Evolutionary conservation across 30 jellyfish, hydroid and myxozoan species (phyloP).

Genomic region (Hydractinia symbiolongicarpus): DNA sequence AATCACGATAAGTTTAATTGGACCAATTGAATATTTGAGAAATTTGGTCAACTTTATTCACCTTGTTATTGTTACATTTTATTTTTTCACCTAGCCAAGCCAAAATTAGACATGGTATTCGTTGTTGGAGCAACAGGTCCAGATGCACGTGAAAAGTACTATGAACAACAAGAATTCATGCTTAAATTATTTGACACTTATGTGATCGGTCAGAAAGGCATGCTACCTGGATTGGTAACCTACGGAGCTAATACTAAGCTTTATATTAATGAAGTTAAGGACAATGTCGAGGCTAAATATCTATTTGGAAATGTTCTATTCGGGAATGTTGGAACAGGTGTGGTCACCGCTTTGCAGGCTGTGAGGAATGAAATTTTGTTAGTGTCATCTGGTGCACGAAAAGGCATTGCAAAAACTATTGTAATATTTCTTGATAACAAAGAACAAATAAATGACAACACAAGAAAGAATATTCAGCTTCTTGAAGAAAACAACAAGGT

Average conservation of each 20-base stretch:
- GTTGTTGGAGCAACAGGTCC: slow-evolving; percentile 61
- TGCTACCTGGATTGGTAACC: slow-evolving; percentile 37
- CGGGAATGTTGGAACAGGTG: background rate
- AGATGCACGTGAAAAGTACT: slow-evolving; percentile 14
- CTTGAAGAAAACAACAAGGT: background rate
- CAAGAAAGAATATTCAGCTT: background rate
- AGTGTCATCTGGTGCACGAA: slow-evolving; percentile 61
- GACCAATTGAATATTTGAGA: too few relatives aligned
- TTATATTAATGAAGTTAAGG: slow-evolving; percentile 32
- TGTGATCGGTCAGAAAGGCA: slow-evolving; percentile 33
- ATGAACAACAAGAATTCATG: slow-evolving; percentile 41
- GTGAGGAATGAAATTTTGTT: slow-evolving; percentile 58
- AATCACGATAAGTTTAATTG: too few relatives aligned
- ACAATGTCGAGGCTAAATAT: background rate
- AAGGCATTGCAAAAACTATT: slow-evolving; percentile 49
- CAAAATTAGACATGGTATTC: slow-evolving; percentile 62
- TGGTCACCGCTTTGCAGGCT: slow-evolving; percentile 48
- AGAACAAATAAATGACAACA: background rate
- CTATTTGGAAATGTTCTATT: background rate
- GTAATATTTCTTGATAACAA: slow-evolving; percentile 38
- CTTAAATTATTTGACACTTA: slow-evolving; percentile 19
- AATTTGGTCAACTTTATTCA: too few relatives aligned
- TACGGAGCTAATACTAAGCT: slow-evolving; percentile 35
- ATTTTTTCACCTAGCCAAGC: slow-evolving; percentile 31
- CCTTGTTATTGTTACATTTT: too few relatives aligned